Conservation (phyloP, 1,140 invertebrate species). For the Polypedilum vanderplanki region DNA sequence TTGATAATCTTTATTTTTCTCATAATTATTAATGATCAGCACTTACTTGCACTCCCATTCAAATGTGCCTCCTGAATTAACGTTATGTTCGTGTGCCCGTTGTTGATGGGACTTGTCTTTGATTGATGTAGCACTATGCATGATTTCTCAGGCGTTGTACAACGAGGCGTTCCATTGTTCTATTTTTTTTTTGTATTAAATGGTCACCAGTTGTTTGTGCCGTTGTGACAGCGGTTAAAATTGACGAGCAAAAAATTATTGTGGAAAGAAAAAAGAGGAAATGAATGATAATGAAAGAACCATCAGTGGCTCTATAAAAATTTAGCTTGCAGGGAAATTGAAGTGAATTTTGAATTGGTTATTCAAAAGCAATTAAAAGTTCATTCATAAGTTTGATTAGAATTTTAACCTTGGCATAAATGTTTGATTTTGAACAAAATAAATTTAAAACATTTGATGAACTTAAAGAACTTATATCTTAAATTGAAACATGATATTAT, state of each 20-base stretch:
- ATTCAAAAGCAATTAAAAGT: no score
- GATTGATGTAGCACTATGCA: conserved; percentile 17
- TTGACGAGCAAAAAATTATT: background rate
- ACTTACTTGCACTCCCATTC: conserved; percentile 23
- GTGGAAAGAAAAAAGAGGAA: background rate
- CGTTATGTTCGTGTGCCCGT: conserved; percentile 7
- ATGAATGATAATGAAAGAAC: background rate
- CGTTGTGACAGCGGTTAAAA: background rate
- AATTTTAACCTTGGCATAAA: no score
- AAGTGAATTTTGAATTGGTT: no score
- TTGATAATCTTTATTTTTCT: no score
- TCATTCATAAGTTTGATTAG: no score
- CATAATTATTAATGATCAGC: background rate
- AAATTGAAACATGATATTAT: no score
- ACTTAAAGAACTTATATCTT: no score
- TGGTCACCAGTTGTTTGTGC: background rate
- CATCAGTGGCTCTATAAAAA: background rate
- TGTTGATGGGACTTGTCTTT: conserved; percentile 3
- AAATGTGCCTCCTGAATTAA: background rate
- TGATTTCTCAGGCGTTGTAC: conserved; percentile 17
- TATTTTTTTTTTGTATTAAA: background rate
- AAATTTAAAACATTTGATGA: no score
- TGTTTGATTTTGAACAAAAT: no score
- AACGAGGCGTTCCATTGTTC: background rate
- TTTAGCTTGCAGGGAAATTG: no score